These are phyloP conservation scores for Holcopasites calliopsidis DNA, from an alignment of 1,140 invertebrate genomes.

Conservation along the genomic window DNA sequence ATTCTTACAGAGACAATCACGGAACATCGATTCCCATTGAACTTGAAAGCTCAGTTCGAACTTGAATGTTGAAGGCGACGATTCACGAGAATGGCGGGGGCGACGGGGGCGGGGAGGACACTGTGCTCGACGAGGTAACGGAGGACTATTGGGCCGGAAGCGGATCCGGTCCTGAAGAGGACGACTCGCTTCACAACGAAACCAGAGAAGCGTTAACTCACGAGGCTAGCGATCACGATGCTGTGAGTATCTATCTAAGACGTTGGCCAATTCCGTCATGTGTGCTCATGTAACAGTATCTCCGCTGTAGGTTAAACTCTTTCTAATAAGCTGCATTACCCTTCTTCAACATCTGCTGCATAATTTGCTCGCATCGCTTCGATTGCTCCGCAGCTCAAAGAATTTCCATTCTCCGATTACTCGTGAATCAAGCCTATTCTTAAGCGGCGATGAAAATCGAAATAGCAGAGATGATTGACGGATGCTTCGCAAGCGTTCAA, in stretches of 20 bases:
- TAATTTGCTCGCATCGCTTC: neutral
- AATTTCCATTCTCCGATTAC: too few species aligned
- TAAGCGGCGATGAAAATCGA: too few species aligned
- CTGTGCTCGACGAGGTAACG: conserved; percentile 74
- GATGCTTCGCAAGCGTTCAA: neutral
- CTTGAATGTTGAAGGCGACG: conserved; percentile 57
- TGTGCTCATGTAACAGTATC: neutral
- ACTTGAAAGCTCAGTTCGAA: neutral
- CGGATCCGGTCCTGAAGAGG: conserved; percentile 76
- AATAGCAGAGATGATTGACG: neutral
- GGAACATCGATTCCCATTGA: neutral
- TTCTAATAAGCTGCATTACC: neutral
- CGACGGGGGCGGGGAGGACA: conserved; percentile 70
- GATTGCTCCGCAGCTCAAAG: too few species aligned
- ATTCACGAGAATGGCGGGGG: conserved; percentile 66
- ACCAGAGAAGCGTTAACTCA: conserved; percentile 83
- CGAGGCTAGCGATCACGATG: conserved; percentile 85
- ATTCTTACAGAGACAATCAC: neutral
- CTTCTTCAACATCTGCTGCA: neutral
- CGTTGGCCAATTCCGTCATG: neutral
- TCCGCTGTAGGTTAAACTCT: neutral
- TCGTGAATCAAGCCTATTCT: too few species aligned
- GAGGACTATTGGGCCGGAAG: conserved; percentile 79
- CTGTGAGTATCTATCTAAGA: conserved; percentile 78
- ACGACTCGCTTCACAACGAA: conserved; percentile 79